Evolutionary conservation across 2,113 vertebrate species (phyloP), one percentile per base, ranked within the genome.

Genomic region (Psilopsiagon aurifrons): DNA sequence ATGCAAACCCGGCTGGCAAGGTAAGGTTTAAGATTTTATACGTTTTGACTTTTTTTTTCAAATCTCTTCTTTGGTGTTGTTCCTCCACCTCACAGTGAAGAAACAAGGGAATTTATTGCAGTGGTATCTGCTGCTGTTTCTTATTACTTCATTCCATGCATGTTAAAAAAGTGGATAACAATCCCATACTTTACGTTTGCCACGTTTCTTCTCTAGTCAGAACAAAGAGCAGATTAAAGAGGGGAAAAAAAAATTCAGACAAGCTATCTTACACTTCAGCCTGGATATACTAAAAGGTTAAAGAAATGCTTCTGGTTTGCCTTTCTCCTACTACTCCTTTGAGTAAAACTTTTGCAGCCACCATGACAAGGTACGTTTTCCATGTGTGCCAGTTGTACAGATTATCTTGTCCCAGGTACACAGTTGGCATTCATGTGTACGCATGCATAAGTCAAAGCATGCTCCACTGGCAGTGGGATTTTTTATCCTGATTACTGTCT

Each of bases 1-100:
- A 82, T 99, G 99, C 97, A 99, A 99, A 92, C 99, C 99, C 25
- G 99, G 99, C 90, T 99, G 99, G 99, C 99, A 99, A 99, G 99
- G 99, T 99, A 97, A 96, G 98, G n/a, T 44, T 86, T 76, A 29
- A 27, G 18, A 44, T 13, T 60, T 68, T 17, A 52, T 37, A 3
- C 62, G 11, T 29, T 47, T 74, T 28, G 22, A 4, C 24, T 44
- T 44, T 33, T 55, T 55, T 55, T 6, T 86, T 41, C 14, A 41
- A 39, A 29, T 74, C 11, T 46, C 13, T 73, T 52, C n/a, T 64
- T 35, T 39, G 16, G 3, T 63, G 8, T 77, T 78, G 75, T 35
- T 4, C 10, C 9, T 84, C 31, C 3, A 1, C 33, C 8, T 63
- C 5, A 1, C 27, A 29, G 37, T 62, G 46, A 52, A 46, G 24